Percentiles rank a stretch among this genome's conserved stretches.
phyloP scores from a whole-genome alignment of 2,113 vertebrate species.

The Vanacampus margaritifer region DNA sequence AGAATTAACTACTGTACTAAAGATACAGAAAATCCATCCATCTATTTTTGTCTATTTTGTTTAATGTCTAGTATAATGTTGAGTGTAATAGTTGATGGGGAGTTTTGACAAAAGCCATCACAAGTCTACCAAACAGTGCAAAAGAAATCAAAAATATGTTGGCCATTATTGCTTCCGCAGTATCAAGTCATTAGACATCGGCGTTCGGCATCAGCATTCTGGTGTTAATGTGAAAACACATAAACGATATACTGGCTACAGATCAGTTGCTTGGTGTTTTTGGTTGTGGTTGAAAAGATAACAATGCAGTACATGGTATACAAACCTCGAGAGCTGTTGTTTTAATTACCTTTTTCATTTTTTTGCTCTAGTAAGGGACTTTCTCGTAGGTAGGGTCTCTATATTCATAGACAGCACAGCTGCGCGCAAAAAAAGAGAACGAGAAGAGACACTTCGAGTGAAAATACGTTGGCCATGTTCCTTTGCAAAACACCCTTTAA shows the following conservation, averaged over 20 bases:
- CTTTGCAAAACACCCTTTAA: too few species aligned
- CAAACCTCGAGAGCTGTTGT: too few species aligned
- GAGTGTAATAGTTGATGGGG: not conserved
- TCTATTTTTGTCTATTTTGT: too few species aligned
- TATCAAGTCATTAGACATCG: not conserved
- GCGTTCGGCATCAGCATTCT: slow-evolving; percentile 22
- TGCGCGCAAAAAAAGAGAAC: too few species aligned
- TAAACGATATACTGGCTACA: slow-evolving; percentile 31
- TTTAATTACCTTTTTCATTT: too few species aligned
- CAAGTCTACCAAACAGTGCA: slow-evolving; percentile 3
- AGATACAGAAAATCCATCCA: not conserved
- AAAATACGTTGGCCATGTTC: too few species aligned
- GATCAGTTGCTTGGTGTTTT: slow-evolving; percentile 44
- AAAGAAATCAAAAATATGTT: not conserved
- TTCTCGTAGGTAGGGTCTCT: too few species aligned
- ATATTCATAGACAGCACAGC: too few species aligned
- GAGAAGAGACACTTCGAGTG: too few species aligned
- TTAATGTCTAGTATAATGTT: not conserved
- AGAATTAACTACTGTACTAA: not conserved
- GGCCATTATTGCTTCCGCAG: slow-evolving; percentile 21
- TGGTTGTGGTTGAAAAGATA: slow-evolving; percentile 22
- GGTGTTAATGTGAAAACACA: slow-evolving; percentile 38
- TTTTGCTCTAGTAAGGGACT: too few species aligned
- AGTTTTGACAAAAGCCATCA: not conserved
- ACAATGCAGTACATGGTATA: too few species aligned